phyloP scores from a whole-genome alignment of 2,113 vertebrate genomes.

The Larimichthys crocea region DNA sequence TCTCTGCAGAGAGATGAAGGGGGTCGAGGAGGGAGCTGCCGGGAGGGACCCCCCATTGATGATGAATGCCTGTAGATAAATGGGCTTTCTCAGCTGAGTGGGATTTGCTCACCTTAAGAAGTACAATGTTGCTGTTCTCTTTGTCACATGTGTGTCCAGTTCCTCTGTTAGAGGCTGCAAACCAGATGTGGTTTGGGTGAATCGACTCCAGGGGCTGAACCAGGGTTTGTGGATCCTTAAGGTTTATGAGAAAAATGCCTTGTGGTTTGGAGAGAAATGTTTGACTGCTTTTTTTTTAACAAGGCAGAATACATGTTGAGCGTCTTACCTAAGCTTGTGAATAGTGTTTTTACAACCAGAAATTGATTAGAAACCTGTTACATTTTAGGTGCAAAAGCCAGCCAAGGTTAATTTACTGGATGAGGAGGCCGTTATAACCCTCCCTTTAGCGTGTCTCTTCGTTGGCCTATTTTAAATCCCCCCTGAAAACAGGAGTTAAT shows the following conservation, averaged over 20 bases:
- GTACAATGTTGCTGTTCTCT: conserved; percentile 11
- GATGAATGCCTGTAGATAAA: conserved; percentile 71
- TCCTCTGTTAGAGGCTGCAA: conserved; percentile 9
- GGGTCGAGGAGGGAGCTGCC: conserved; percentile 11
- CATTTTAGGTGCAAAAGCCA: conserved; percentile 69
- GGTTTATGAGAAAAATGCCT: conserved; percentile 37
- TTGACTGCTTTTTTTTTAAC: conserved; percentile 48
- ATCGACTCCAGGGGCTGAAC: conserved; percentile 6
- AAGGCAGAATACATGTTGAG: conserved; percentile 47
- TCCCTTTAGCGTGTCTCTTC: conserved; percentile 65
- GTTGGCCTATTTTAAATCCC: conserved; percentile 75
- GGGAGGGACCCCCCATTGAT: conserved; percentile 37
- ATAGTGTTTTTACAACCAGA: conserved; percentile 37
- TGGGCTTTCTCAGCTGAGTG: conserved; percentile 35
- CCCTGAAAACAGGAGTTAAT: conserved; percentile 76
- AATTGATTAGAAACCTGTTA: conserved; percentile 69
- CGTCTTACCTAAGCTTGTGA: conserved; percentile 38
- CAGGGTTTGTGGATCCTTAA: conserved; percentile 1
- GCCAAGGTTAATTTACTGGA: conserved; percentile 79
- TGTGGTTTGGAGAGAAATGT: conserved; percentile 42
- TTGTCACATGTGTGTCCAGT: conserved; percentile 14
- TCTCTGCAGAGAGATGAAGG: conserved; percentile 12
- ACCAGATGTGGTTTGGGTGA: conserved; percentile 25
- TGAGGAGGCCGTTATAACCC: conserved; percentile 65
- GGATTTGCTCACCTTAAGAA: conserved; percentile 12